Evolutionary conservation across 2,797 vertebrate genomes (phyloP), one percentile per base, ranked within the genome.

Genomic region (Enteromius afrohamiltoni): DNA sequence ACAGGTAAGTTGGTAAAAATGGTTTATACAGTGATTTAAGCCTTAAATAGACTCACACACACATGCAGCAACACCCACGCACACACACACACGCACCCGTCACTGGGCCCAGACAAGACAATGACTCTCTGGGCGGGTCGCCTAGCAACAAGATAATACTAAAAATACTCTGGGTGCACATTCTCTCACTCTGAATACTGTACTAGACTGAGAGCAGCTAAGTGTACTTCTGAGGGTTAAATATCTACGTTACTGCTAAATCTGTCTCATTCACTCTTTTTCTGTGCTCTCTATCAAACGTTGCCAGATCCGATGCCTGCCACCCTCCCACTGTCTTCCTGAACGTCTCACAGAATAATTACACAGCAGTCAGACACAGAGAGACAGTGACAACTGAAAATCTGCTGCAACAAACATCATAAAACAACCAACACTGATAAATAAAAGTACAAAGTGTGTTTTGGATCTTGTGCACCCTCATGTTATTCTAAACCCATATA

Each of bases 81-180:
- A 55, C 53, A 37, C 68, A 74, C 55, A 73, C 77, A 49, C 29
- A 58, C 73, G 37, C 11, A 80, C 62, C 23, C 79, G n/a, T 83
- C 69, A 81, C 75, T 80, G 62, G 64, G 47, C 65, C 64, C 79
- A 83, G 81, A 87, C 86, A 91, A 90, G 92, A 93, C 91, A 92
- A 90, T 82, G 85, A 88, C 90, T 91, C 85, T 86, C 86, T 51
- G 49, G 85, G 85, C 86, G 83, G 87, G 94, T 95, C 87, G 90
- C 94, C 93, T 93, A 94, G 94, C 94, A 95, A 95, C 94, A 93
- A 88, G 88, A 90, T 71, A 86, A 90, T 87, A 85, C 92, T 92
- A 94, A 93, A 94, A 94, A 94, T 93, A 93, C 88, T 70, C 84
- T 37, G 68, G 65, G 42, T 80, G 77, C 85, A 81, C 83, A 79